Percentiles rank a stretch among this genome's conserved stretches.
Evolutionary conservation across 1,140 invertebrate species (phyloP).

Genomic region (Caenorhabditis remanei): DNA sequence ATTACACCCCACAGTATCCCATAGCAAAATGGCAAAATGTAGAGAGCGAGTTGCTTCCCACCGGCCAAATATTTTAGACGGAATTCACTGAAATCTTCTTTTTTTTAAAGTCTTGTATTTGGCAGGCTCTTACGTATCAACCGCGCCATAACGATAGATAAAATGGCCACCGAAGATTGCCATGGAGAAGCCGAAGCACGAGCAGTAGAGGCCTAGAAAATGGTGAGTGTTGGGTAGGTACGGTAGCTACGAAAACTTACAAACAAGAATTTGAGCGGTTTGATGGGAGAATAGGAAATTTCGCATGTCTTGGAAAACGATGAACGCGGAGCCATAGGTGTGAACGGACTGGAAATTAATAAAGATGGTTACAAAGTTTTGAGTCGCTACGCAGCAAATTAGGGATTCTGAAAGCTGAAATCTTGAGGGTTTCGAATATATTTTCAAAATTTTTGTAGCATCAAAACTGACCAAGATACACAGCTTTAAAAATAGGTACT

Average conservation of each 20-base stretch:
- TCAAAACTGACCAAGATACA: not conserved
- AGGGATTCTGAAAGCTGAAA: no score
- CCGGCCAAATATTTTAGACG: conserved; percentile 3
- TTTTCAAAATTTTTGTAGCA: no score
- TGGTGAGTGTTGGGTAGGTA: no score
- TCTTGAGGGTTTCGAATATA: no score
- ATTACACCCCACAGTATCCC: conserved; percentile 22
- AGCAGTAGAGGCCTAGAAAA: not conserved
- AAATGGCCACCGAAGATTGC: conserved; percentile 9
- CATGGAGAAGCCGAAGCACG: conserved; percentile 26
- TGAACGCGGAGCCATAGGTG: conserved; percentile 19
- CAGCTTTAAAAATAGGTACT: no score
- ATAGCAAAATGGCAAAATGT: conserved; percentile 8
- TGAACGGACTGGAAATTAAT: not conserved
- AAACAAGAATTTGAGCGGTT: not conserved
- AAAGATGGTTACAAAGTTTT: no score
- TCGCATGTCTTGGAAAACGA: conserved; percentile 19
- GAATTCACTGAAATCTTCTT: not conserved
- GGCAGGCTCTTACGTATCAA: not conserved
- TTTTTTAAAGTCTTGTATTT: not conserved
- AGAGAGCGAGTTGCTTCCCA: not conserved
- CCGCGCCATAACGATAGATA: conserved; percentile 9
- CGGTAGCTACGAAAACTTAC: not conserved
- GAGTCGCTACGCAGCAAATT: no score
- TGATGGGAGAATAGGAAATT: not conserved